A percentile compares a stretch with the other conserved stretches of the same genome.
Conservation (phyloP, 2,113 vertebrate genomes). For the Coryphaenoides rupestris region DNA sequence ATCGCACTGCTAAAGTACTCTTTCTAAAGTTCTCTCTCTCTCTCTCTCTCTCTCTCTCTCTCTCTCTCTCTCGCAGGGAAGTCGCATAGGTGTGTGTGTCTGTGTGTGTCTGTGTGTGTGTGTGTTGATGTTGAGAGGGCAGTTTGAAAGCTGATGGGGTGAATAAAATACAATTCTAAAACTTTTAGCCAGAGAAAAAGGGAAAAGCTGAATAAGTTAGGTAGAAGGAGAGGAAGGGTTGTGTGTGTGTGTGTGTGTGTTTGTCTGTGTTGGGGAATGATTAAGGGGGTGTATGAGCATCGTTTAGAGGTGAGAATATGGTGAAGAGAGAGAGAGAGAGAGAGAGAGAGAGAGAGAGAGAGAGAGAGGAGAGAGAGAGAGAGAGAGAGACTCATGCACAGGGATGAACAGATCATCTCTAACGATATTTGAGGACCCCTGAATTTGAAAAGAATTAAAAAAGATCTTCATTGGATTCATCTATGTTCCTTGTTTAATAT, state of each 20-base stretch:
- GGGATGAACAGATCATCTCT: slow-evolving; percentile 47
- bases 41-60: not conserved
- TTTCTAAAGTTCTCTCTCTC: slow-evolving; percentile 2
- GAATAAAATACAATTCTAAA: too few relatives aligned
- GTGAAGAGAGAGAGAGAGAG: not conserved
- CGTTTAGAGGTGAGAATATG: not conserved
- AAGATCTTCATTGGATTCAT: slow-evolving; percentile 23
- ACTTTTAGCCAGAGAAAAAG: too few relatives aligned
- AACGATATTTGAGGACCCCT: slow-evolving; percentile 22
- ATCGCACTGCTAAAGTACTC: not conserved
- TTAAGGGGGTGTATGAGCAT: not conserved
- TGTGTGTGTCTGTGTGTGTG: too few relatives aligned
- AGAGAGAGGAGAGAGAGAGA: slow-evolving; percentile 11
- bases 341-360: slow-evolving; percentile 22
- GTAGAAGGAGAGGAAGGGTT: not conserved
- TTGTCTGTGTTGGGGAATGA: too few relatives aligned
- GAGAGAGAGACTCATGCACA: slow-evolving; percentile 16
- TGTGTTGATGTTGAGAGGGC: too few relatives aligned
- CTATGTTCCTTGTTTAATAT: too few relatives aligned
- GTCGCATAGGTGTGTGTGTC: too few relatives aligned
- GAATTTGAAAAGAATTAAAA: not conserved
- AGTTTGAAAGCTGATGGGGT: too few relatives aligned
- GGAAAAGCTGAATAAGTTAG: not conserved
- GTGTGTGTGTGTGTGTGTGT: too few relatives aligned
- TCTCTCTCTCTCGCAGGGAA: not conserved